phyloP scores from a whole-genome alignment of 2,888 invertebrate species.

The Criorhina ranunculi region DNA sequence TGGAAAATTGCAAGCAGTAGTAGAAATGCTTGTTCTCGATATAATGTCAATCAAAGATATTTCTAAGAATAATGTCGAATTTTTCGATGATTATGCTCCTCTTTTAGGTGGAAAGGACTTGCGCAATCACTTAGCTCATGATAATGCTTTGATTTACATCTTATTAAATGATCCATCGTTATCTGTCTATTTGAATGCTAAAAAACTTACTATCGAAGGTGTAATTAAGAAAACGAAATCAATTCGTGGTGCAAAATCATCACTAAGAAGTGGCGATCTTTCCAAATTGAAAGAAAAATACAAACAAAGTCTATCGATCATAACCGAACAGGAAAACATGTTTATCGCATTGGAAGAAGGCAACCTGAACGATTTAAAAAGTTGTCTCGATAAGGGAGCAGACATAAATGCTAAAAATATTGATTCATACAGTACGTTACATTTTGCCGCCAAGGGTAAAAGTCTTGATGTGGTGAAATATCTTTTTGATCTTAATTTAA shows the following conservation, averaged over 20 bases:
- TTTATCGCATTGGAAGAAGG: conserved; percentile 28
- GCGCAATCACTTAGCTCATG: conserved; percentile 77
- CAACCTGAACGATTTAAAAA: conserved; percentile 2
- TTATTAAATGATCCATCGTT: conserved; percentile 63
- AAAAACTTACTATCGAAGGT: conserved; percentile 6
- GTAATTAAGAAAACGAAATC: not conserved
- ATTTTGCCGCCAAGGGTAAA: conserved; percentile 62
- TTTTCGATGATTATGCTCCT: conserved; percentile 73
- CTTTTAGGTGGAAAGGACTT: conserved; percentile 77
- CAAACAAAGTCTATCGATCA: not conserved
- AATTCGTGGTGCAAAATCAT: not conserved
- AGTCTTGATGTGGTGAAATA: conserved; percentile 34
- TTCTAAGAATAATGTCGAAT: conserved; percentile 53
- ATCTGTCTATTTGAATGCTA: conserved; percentile 43
- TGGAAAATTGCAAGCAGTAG: conserved; percentile 50
- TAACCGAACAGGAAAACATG: conserved; percentile 3
- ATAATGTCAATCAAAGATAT: conserved; percentile 73
- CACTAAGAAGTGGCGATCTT: not conserved
- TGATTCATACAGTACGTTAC: conserved; percentile 1
- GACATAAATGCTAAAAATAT: conserved; percentile 34
- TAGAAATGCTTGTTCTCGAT: conserved; percentile 78
- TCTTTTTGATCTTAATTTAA: conserved; percentile 9
- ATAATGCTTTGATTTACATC: conserved; percentile 64
- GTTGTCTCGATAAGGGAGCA: conserved; percentile 42
- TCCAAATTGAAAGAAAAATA: not conserved